A percentile compares a stretch with the other conserved stretches of the same genome.
phyloP scores from a whole-genome alignment of 2,113 vertebrate genomes.

The Sialia sialis region DNA sequence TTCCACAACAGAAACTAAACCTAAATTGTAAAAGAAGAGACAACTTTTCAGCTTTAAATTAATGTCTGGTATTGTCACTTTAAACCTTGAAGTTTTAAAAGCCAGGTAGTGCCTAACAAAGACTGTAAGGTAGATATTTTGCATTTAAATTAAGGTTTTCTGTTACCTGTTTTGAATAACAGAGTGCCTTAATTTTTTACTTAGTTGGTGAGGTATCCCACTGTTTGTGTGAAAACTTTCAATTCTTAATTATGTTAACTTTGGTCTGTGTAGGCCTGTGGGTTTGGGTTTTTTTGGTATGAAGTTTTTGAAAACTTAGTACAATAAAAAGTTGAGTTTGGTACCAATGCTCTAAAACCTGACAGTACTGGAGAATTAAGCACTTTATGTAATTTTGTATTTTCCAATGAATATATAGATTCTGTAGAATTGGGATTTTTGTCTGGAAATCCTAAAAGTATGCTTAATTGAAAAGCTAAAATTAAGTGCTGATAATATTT shows the following conservation, averaged over 20 bases:
- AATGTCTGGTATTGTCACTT: not conserved
- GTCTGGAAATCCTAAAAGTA: not conserved
- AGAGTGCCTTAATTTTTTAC: not conserved
- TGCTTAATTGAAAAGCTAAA: slow-evolving; percentile 24
- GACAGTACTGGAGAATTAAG: not conserved
- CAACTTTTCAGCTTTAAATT: not conserved
- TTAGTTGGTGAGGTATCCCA: not conserved
- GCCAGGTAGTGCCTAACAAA: not conserved
- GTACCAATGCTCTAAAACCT: not conserved
- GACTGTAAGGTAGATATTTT: not conserved
- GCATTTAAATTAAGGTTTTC: not conserved
- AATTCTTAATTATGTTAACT: not conserved
- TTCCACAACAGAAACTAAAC: not conserved
- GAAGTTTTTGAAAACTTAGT: not conserved
- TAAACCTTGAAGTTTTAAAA: not conserved
- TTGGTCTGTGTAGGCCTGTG: not conserved
- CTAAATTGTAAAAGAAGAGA: not conserved
- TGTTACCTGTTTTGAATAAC: not conserved
- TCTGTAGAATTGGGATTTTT: not conserved
- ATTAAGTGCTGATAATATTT: slow-evolving; percentile 41
- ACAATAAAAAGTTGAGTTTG: not conserved
- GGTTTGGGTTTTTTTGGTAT: not conserved
- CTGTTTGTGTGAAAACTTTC: not conserved
- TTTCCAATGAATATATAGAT: not conserved
- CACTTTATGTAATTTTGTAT: not conserved